These are phyloP conservation scores for Xestia rhomboidea DNA, from an alignment of 2,888 invertebrate species.

Conservation along the genomic window DNA sequence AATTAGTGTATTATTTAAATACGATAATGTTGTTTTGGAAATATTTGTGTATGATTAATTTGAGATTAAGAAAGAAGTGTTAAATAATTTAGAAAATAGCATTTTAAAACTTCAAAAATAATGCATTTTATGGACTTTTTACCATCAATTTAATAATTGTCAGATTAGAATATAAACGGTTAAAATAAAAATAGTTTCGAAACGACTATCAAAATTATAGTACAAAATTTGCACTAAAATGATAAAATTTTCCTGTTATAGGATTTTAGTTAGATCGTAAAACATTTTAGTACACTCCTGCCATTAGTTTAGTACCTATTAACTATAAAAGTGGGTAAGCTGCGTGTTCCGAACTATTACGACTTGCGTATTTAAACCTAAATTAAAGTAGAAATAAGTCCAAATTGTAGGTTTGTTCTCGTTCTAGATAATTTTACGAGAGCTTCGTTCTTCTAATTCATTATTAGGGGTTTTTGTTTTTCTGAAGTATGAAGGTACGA, in stretches of 20 bases:
- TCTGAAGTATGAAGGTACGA: neutral
- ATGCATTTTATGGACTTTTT: neutral
- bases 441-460: neutral
- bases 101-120: neutral
- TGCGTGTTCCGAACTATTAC: slow-evolving; percentile 51
- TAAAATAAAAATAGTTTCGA: neutral
- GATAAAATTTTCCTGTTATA: neutral
- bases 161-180: neutral
- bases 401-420: slow-evolving; percentile 30
- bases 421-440: slow-evolving; percentile 19
- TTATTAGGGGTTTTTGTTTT: neutral
- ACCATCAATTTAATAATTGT: neutral
- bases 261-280: slow-evolving; percentile 26
- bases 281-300: slow-evolving; percentile 25
- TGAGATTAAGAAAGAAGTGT: neutral
- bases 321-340: slow-evolving; percentile 8
- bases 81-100: neutral
- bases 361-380: slow-evolving; percentile 25
- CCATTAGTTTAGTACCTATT: slow-evolving; percentile 29
- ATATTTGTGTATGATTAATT: neutral
- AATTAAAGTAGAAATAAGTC: slow-evolving; percentile 15
- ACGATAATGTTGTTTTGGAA: neutral
- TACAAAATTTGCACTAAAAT: slow-evolving; percentile 27
- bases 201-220: neutral
- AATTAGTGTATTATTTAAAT: neutral